phyloP scores from a whole-genome alignment of 1,140 invertebrate genomes.

The Dendrolimus kikuchii region DNA sequence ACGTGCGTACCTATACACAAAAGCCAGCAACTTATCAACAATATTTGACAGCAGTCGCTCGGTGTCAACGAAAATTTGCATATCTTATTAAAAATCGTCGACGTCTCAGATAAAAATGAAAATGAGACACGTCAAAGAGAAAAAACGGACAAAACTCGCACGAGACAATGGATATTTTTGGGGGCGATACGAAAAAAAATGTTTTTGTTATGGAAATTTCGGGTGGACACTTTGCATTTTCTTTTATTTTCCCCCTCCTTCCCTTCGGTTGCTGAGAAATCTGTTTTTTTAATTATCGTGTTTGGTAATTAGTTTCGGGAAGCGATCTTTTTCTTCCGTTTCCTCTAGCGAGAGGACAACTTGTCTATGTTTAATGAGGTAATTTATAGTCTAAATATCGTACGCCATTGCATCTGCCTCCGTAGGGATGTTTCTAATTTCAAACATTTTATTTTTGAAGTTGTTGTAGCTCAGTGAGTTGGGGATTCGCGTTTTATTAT shows the following conservation, averaged over 20 bases:
- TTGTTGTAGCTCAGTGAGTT: too few species aligned
- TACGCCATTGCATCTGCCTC: too few species aligned
- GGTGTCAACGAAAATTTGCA: conserved; percentile 46
- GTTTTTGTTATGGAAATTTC: conserved; percentile 68
- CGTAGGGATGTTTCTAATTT: too few species aligned
- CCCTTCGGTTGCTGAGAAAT: conserved; percentile 45
- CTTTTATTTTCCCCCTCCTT: conserved; percentile 47
- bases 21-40: conserved; percentile 17
- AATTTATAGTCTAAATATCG: conserved; percentile 60
- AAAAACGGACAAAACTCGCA: conserved; percentile 46
- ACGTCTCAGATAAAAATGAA: conserved; percentile 60
- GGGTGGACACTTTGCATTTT: conserved; percentile 66
- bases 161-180: conserved; percentile 63
- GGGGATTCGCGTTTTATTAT: too few species aligned
- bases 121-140: conserved; percentile 64
- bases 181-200: conserved; percentile 56
- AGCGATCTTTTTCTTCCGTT: conserved; percentile 56
- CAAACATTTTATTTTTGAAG: too few species aligned
- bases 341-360: conserved; percentile 43
- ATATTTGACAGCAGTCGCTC: conserved; percentile 24
- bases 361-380: conserved; percentile 63
- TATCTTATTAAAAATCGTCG: conserved; percentile 67
- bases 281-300: conserved; percentile 70
- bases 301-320: conserved; percentile 70
- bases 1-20: background rate